Base-by-base conservation (phyloP, 30 jellyfish, hydroid and myxozoan species). In the Aurelia aurita region DNA sequence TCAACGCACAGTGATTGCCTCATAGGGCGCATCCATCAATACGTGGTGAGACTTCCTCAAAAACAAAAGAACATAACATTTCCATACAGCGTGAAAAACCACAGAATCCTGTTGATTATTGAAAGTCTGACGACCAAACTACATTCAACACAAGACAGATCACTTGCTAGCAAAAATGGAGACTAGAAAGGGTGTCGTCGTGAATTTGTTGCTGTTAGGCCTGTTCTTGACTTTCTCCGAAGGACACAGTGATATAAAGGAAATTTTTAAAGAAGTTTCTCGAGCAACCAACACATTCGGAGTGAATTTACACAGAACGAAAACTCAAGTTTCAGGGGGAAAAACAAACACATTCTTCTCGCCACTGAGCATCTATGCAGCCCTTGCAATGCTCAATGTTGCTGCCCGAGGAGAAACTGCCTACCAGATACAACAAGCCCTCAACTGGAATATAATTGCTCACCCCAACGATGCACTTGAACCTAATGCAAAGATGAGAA, bases 371-470 rank as follows among this genome's bases (percentile, higher is more conserved):
- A 84, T 84, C 32, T 84, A 61, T 35, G 64, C 87, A 34, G 93
- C 93, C 72, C 65, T 84, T 22, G 93, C 93, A 13, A 84, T 84
- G 93, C 66, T 84, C 6, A 84, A 72, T 22, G 87, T 63, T 9
- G 93, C 87, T 16, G 80, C 87, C 44, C 31, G 82, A 72, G 93
- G 93, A 3, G 81, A 72, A 18, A 84, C 93, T 15, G 76, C 82
- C 46, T 71, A 55, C 74, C 82, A 84, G 49, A 80, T 84, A 26
- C 82, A 84, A 29, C 32, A 59, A 54, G 87, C 65, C 54, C 31
- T 84, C 67, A 84, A 72, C 76, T 84, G 93, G 93, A 27, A 58
- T 23, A 16, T 29, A 14, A 7, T 84, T 14, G 80, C 82, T 15
- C 74, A 53, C 31, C 87, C 87, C 20, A 62, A 66, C 20, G 93